Conservation (phyloP, 2,888 invertebrate species). For the Unio pictorum region DNA sequence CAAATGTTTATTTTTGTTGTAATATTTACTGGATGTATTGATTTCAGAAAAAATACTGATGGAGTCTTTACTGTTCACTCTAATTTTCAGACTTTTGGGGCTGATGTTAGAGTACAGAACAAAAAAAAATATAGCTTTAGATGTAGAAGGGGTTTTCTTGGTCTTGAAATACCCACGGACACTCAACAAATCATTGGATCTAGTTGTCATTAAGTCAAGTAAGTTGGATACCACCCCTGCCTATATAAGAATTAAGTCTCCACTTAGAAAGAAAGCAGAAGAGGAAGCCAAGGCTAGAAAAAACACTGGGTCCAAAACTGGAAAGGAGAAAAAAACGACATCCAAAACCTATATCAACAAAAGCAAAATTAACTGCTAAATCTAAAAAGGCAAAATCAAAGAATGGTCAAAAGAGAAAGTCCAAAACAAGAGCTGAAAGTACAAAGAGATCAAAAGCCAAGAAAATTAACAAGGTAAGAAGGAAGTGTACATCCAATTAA, state of each 20-base stretch:
- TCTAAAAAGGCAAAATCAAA: conserved; percentile 1
- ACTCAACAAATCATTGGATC: no score
- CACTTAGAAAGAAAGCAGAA: conserved; percentile 7
- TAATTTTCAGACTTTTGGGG: no score
- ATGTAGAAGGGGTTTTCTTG: no score
- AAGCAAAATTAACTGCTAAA: conserved; percentile 1
- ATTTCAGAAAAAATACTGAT: no score
- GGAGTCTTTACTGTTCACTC: no score
- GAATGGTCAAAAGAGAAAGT: background rate
- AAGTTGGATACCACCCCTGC: conserved; percentile 3
- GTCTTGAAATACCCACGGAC: no score
- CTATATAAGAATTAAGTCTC: conserved; percentile 4
- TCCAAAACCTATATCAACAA: conserved; percentile 6
- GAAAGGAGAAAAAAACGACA: conserved; percentile 5
- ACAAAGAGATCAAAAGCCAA: conserved; percentile 5
- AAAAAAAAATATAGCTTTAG: no score
- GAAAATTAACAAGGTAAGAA: conserved; percentile 7
- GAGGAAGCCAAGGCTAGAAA: conserved; percentile 7
- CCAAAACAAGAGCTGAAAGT: conserved; percentile 2
- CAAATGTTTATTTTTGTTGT: no score
- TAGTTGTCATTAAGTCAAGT: background rate
- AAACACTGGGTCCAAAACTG: background rate
- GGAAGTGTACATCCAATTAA: background rate
- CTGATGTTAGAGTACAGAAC: no score
- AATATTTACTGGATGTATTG: no score